A percentile compares a stretch with the other conserved stretches of the same genome.
Conservation (phyloP, 2,888 invertebrate species). For the Chrysopilus asiliformis region DNA sequence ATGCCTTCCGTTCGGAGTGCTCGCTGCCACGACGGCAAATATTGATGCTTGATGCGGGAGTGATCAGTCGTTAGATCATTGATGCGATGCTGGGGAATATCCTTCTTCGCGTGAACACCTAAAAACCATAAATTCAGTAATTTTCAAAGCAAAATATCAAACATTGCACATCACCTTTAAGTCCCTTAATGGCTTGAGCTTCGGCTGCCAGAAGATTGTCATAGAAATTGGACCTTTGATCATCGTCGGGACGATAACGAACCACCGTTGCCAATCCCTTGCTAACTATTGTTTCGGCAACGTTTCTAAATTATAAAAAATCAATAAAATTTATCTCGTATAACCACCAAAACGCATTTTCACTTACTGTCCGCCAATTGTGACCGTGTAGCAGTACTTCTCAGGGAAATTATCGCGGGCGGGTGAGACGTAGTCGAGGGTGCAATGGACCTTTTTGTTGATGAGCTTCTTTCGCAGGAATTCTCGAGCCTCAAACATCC, state of each 20-base stretch:
- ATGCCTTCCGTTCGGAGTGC: slow-evolving; percentile 81
- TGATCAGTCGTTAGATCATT: slow-evolving; percentile 63
- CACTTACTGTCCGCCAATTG: slow-evolving; percentile 61
- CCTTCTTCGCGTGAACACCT: slow-evolving; percentile 80
- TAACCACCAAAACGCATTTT: not conserved
- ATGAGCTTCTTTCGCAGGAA: slow-evolving; percentile 90
- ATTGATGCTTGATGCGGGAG: slow-evolving; percentile 68
- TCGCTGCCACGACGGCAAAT: slow-evolving; percentile 85
- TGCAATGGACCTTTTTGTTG: slow-evolving; percentile 85
- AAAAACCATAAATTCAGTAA: slow-evolving; percentile 15
- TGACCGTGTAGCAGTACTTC: slow-evolving; percentile 87
- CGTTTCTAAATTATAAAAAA: slow-evolving; percentile 48
- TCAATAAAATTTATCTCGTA: not conserved
- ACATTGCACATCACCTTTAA: slow-evolving; percentile 38
- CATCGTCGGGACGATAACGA: slow-evolving; percentile 88
- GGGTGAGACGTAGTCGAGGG: slow-evolving; percentile 93
- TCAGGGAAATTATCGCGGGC: slow-evolving; percentile 88
- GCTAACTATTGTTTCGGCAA: slow-evolving; percentile 83
- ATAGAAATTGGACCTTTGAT: slow-evolving; percentile 86
- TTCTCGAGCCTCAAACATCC: slow-evolving; percentile 97
- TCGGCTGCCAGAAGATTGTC: slow-evolving; percentile 89
- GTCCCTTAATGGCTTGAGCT: slow-evolving; percentile 77
- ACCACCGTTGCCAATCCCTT: slow-evolving; percentile 91
- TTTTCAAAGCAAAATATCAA: too few relatives aligned
- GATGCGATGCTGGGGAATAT: slow-evolving; percentile 68